Evolutionary conservation across 2,113 vertebrate species (phyloP).

Genomic region (Zosterops hypoxanthus): DNA sequence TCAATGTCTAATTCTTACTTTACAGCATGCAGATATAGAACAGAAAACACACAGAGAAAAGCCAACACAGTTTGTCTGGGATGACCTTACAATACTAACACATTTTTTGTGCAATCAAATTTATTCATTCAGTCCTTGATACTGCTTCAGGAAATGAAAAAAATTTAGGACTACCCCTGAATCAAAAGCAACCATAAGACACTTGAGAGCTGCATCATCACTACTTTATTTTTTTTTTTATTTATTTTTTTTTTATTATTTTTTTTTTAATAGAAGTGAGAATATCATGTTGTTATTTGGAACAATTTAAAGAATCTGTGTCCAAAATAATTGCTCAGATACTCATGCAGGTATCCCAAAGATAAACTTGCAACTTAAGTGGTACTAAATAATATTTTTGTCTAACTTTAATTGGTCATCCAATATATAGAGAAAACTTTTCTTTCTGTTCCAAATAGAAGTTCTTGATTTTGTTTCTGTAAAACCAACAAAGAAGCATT

Average conservation of each 20-base stretch:
- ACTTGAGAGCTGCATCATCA: neutral
- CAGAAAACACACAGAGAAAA: neutral
- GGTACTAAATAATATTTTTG: neutral
- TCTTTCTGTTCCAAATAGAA: neutral
- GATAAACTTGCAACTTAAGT: neutral
- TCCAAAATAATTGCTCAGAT: neutral
- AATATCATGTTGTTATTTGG: neutral
- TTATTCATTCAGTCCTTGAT: neutral
- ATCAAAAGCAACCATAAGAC: neutral
- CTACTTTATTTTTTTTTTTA: neutral
- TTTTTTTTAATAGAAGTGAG: neutral
- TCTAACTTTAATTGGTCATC: neutral
- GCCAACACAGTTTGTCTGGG: neutral
- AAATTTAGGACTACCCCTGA: neutral
- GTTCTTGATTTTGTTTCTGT: neutral
- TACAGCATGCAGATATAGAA: neutral
- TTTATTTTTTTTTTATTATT: accelerated
- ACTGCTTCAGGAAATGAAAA: neutral
- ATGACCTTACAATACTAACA: neutral
- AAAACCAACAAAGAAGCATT: neutral
- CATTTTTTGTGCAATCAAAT: neutral
- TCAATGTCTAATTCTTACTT: neutral
- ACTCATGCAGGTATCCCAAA: neutral
- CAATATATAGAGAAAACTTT: neutral
- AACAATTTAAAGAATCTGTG: neutral